Base-by-base conservation (phyloP, 2,888 invertebrate genomes). In the Clanis bilineata region DNA sequence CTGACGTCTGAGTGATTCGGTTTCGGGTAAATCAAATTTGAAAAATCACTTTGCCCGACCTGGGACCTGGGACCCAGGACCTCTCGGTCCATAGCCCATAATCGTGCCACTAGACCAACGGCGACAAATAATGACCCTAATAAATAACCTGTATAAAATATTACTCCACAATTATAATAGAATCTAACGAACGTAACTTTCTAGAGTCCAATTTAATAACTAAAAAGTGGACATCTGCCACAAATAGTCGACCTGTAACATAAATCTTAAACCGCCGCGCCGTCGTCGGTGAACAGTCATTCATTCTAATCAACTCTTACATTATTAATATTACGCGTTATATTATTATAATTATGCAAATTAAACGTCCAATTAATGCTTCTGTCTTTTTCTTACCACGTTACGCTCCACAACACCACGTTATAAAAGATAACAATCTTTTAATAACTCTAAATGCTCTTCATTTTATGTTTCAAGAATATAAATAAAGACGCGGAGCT, bases 401-500 rank as follows among this genome's bases (percentile, higher is more conserved):
- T 64, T 64, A 62, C 60, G 59, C 51, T 18, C 62, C 57, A 36
- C 18, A 28, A 54, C 43, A 57, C 18, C 32, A 18, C 15, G n/a
- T 9, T 1, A 5, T 51, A 3, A 15, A 18, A 51, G 51, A 51
- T 51, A 51, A 18, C 28, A 28, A 28, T 28, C 28, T 28, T 32
- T 32, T 51, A 51, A 57, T 47, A 22, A 43, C 36, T 56, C 56
- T 32, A 51, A 51, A 51, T 18, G 51, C 51, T 51, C 51, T 51
- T 28, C 51, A 51, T 21, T 51, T 51, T 32, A 51, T 51, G 32
- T 32, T 51, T 32, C 32, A 51, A 51, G 51, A 51, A 32, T 51
- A 61, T 54, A 12, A 47, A 57, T 59, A 61, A 60, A 38, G 59
- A 60, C 55, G 28, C 54, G 57, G 59, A 10, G 58, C 54, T 32